Conservation (phyloP, 2,888 invertebrate species). For the Periphyllus acericola region DNA sequence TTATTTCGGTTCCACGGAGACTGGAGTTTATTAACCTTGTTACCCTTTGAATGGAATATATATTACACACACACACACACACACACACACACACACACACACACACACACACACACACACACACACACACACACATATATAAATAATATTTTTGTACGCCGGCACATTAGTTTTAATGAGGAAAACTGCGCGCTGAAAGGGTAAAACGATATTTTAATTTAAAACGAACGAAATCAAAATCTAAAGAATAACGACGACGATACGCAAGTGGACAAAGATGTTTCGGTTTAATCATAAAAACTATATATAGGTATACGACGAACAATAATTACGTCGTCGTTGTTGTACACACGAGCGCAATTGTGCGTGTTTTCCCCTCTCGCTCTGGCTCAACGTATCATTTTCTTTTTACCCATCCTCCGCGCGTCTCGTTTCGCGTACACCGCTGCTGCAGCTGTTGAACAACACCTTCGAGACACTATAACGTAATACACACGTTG, state of each 20-base stretch:
- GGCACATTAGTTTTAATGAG: background rate
- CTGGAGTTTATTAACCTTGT: background rate
- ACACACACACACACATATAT: no score
- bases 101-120: no score
- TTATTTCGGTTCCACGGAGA: background rate
- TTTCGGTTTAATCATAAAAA: background rate
- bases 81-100: no score
- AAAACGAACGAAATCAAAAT: background rate
- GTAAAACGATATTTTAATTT: constrained; percentile 6
- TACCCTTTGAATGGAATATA: background rate
- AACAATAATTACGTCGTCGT: background rate
- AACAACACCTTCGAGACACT: no score
- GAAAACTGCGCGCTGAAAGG: background rate
- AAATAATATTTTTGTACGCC: background rate
- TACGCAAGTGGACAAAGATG: background rate
- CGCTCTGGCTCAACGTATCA: background rate
- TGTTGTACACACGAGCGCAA: background rate
- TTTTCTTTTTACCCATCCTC: background rate
- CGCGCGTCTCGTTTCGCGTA: no score
- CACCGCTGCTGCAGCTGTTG: no score
- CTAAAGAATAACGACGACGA: background rate
- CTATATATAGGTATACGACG: background rate
- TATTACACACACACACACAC: no score
- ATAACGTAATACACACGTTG: no score
- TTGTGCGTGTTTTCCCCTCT: background rate